phyloP scores from a whole-genome alignment of 2,113 vertebrate species.

The Steatornis caripensis region DNA sequence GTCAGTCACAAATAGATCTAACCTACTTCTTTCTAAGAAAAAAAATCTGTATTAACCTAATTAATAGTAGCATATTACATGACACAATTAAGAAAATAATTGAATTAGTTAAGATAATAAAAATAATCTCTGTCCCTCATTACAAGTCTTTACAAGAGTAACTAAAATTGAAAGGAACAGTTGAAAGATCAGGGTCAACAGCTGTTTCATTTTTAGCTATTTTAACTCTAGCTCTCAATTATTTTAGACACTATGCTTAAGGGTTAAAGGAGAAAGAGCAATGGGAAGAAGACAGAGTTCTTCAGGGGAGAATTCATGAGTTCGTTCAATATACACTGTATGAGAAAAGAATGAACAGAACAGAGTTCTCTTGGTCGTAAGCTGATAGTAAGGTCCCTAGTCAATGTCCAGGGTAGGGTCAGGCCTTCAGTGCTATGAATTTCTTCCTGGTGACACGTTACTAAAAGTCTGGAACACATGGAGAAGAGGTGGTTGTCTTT shows the following conservation, averaged over 20 bases:
- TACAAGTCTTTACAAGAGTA: neutral
- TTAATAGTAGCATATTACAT: conserved; percentile 22
- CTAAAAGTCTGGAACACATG: neutral
- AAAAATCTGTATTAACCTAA: conserved; percentile 6
- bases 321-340: neutral
- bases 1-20: neutral
- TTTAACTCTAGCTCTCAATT: conserved; percentile 1
- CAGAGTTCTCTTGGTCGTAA: neutral
- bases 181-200: conserved; percentile 39
- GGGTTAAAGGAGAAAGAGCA: neutral
- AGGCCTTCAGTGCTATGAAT: neutral
- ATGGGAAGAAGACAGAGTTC: neutral
- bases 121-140: conserved; percentile 29
- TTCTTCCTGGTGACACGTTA: neutral
- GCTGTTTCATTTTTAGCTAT: conserved; percentile 53
- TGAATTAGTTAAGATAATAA: conserved; percentile 28
- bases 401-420: neutral
- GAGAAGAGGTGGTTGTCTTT: neutral
- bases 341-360: neutral
- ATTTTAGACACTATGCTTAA: neutral
- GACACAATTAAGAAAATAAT: neutral
- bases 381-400: conserved; percentile 4
- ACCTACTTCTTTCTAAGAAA: neutral
- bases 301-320: neutral
- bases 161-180: conserved; percentile 47